These are phyloP conservation scores for Chrysopa pallens DNA, from an alignment of 1,140 invertebrate species.

Conservation along the genomic window DNA sequence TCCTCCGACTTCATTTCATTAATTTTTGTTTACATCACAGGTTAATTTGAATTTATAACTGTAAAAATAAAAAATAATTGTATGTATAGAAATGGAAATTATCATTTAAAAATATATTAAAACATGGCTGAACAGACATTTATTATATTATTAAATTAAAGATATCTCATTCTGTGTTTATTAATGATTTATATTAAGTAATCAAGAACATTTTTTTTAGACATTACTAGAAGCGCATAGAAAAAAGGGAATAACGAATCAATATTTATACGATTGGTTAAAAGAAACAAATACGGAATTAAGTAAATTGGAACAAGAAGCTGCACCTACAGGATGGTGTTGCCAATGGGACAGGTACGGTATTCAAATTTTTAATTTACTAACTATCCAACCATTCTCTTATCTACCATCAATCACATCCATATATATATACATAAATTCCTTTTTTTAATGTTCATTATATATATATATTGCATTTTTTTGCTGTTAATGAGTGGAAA, in stretches of 20 bases:
- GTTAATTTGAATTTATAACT: too few relatives aligned
- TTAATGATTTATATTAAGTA: too few relatives aligned
- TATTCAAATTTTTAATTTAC: constrained; percentile 1
- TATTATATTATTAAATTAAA: too few relatives aligned
- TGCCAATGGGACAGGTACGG: constrained; percentile 60
- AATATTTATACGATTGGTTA: constrained; percentile 40
- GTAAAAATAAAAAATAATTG: too few relatives aligned
- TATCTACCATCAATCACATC: neutral
- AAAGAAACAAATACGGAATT: constrained; percentile 35
- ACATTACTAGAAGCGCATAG: constrained; percentile 42
- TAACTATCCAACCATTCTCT: neutral
- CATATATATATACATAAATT: neutral
- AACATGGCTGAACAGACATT: too few relatives aligned
- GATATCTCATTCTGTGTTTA: too few relatives aligned
- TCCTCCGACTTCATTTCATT: too few relatives aligned
- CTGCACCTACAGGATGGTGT: constrained; percentile 46
- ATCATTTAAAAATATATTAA: too few relatives aligned
- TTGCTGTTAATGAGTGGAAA: too few relatives aligned
- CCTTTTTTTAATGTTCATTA: constrained; percentile 4
- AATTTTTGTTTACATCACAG: too few relatives aligned
- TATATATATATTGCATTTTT: too few relatives aligned
- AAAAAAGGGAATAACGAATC: constrained; percentile 31
- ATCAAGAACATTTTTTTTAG: constrained; percentile 31
- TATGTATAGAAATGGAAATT: too few relatives aligned
- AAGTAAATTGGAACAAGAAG: constrained; percentile 35